Evolutionary conservation across 2,113 vertebrate genomes (phyloP), one percentile per base, ranked within the genome.

Genomic region (Anguilla japonica): DNA sequence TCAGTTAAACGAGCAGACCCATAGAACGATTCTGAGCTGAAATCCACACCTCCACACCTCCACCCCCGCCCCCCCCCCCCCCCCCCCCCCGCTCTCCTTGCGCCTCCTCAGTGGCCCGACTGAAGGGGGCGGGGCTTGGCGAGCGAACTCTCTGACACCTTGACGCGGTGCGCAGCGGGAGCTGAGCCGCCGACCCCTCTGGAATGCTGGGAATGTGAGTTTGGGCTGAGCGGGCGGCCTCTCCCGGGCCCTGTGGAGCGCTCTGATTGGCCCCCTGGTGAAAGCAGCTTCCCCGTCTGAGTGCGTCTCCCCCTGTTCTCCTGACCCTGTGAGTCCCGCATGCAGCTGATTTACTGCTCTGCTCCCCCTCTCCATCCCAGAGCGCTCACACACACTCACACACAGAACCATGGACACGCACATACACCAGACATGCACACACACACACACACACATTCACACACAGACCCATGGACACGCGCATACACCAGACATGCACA

Each of bases 141-240:
- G 71, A 3, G 8, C 34, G 71, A 75, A 34, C 71, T 34, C 71
- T 75, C 71, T 67, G 18, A 67, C 60, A 6, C 60, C 60, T 67
- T 26, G 4, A 5, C 22, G 60, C 22, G 60, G 60, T 67, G n/a
- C 22, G n/a, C 71, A 75, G 71, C 71, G 26, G 71, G 71, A 75
- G 71, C 9, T n/a, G 20, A 75, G 71, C 71, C 71, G 9, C 71
- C 50, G 50, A 13, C 71, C 22, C 6, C 71, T 34, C 71, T 75
- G 71, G 71, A 75, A 75, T 75, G 71, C 71, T 34, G 71, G 71
- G 71, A 75, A 75, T 75, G 71, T 7, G 26, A 75, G 71, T 75
- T 75, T n/a, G 34, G 34, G 71, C 34, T 75, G 71, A 75, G 71
- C 71, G 0, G 60, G 11, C 50, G 13, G 50, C 50, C 71, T 75